phyloP scores from a whole-genome alignment of 1,140 invertebrate genomes.

The Steinernema khuongi region DNA sequence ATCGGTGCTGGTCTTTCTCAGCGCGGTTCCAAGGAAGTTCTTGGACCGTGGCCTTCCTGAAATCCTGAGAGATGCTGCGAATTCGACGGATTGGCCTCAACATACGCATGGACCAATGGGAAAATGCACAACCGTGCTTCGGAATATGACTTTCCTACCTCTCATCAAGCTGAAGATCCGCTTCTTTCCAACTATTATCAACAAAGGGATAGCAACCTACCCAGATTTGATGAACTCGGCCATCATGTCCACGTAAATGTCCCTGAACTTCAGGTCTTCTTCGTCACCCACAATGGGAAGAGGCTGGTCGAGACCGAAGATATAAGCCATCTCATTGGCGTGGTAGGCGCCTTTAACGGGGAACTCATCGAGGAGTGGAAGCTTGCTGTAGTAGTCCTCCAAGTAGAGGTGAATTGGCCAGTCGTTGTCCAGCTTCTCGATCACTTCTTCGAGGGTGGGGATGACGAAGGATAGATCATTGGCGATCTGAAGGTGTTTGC shows the following conservation, averaged over 20 bases:
- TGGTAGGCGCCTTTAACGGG: conserved; percentile 1
- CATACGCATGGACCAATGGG: too few relatives aligned
- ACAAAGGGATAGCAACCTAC: background rate
- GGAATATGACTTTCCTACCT: too few relatives aligned
- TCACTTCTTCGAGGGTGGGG: conserved; percentile 20
- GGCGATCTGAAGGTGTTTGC: conserved; percentile 7
- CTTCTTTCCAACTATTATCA: background rate
- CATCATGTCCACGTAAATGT: background rate
- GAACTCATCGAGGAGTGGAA: background rate
- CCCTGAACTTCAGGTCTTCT: background rate
- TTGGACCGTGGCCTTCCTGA: background rate
- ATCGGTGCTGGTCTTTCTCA: background rate
- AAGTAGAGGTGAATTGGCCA: conserved; percentile 23
- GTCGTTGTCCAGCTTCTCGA: conserved; percentile 12
- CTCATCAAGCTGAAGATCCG: too few relatives aligned
- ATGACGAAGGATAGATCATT: conserved; percentile 25
- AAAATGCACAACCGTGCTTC: too few relatives aligned
- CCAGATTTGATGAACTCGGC: background rate
- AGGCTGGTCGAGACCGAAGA: background rate
- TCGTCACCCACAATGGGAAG: background rate
- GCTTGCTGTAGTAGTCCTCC: background rate
- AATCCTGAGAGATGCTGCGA: too few relatives aligned
- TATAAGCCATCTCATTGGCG: background rate
- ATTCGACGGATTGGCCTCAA: too few relatives aligned
- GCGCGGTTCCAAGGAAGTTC: background rate